Percentiles rank a stretch among this genome's conserved stretches.
Conservation (phyloP, 1,140 invertebrate genomes). For the Hestina assimilis region DNA sequence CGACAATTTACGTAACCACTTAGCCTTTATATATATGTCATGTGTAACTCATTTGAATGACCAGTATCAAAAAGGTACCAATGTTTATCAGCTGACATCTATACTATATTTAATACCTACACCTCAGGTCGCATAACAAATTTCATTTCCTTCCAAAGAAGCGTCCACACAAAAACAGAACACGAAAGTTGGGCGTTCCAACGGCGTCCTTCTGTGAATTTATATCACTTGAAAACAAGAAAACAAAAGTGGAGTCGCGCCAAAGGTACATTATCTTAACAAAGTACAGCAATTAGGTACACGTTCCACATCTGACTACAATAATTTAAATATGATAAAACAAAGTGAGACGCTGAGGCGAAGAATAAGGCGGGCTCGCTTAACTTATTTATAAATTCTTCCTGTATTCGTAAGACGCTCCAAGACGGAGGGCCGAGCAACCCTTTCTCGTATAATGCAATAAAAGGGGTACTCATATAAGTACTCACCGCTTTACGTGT, state of each 20-base stretch:
- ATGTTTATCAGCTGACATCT: neutral
- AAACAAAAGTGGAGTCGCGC: constrained; percentile 76
- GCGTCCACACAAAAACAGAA: constrained; percentile 71
- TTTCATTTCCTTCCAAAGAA: constrained; percentile 54
- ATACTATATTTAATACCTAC: neutral
- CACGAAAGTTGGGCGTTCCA: constrained; percentile 67
- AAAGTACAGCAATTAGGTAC: constrained; percentile 78
- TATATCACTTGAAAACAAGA: constrained; percentile 74
- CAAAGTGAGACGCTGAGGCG: constrained; percentile 65
- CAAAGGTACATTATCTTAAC: constrained; percentile 78
- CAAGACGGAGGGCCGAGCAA: constrained; percentile 49
- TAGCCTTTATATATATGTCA: too few species aligned
- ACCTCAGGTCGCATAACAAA: constrained; percentile 57
- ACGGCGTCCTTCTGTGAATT: constrained; percentile 63
- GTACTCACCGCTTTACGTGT: constrained; percentile 69
- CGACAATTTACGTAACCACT: too few species aligned
- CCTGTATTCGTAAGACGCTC: constrained; percentile 46
- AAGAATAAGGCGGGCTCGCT: constrained; percentile 67
- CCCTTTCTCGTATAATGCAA: constrained; percentile 75
- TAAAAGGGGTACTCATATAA: constrained; percentile 76
- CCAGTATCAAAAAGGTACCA: neutral
- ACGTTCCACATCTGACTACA: constrained; percentile 78
- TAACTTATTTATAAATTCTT: constrained; percentile 78
- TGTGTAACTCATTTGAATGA: too few species aligned
- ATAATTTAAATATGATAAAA: constrained; percentile 79